Conservation (phyloP, 1,140 invertebrate genomes). For the Drosophila carrolli region DNA sequence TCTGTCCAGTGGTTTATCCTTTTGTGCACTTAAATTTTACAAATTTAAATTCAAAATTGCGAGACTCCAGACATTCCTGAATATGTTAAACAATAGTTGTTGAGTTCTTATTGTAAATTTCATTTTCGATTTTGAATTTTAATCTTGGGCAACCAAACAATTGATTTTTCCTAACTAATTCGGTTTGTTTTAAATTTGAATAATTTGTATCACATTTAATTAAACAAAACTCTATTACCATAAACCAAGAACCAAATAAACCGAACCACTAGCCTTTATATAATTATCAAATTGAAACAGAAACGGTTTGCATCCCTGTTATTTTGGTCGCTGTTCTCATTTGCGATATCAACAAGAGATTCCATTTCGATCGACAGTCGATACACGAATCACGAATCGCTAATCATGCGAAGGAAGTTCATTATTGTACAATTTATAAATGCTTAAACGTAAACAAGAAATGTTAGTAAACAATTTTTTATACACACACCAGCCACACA, state of each 20-base stretch:
- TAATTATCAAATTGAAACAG: not conserved
- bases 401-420: slow-evolving; percentile 40
- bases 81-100: too few species aligned
- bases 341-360: slow-evolving; percentile 84
- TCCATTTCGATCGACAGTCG: slow-evolving; percentile 78
- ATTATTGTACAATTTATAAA: slow-evolving; percentile 57
- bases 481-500: slow-evolving; percentile 46
- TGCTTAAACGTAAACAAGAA: slow-evolving; percentile 37
- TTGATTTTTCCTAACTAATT: too few species aligned
- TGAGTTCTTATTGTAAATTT: too few species aligned
- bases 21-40: too few species aligned
- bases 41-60: too few species aligned
- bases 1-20: not conserved
- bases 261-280: slow-evolving; percentile 6
- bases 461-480: slow-evolving; percentile 66
- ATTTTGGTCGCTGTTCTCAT: slow-evolving; percentile 72
- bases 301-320: slow-evolving; percentile 28
- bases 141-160: too few species aligned
- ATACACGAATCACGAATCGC: slow-evolving; percentile 44
- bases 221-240: too few species aligned
- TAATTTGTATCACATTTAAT: too few species aligned
- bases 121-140: too few species aligned
- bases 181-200: too few species aligned
- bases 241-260: not conserved
- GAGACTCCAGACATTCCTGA: too few species aligned